Base-by-base conservation (phyloP, 2,888 invertebrate species). In the Ornithoptera alexandrae region DNA sequence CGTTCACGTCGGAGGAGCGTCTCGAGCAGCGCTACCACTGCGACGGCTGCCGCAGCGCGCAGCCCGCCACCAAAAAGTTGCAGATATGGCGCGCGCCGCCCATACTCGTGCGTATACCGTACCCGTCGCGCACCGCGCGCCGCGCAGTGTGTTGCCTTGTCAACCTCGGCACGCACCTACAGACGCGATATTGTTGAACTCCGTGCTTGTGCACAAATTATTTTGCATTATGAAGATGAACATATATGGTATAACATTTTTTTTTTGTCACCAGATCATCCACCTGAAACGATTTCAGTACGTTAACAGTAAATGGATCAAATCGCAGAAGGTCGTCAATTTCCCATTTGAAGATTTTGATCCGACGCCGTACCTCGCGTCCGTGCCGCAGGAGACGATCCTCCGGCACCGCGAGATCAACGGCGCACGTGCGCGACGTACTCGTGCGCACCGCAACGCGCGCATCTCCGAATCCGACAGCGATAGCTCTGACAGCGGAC, bases 21-120 rank as follows among this genome's bases (percentile, higher is more conserved):
- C 91, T 98, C 67, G 97, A 97, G 82, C 95, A 97, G 83, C 95
- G 95, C 84, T 97, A 97, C 91, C 96, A 96, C 84, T 98, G 98
- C 91, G 94, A 96, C 70, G 95, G 94, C 79, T 98, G 98, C 89
- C 95, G 96, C 81, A 94, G 95, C 78, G 96, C 95, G 81, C 97
- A 97, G 82, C 95, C 97, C 68, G 97, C 98, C 68, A 96, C 96
- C 75, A 98, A 98, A 89, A 97, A 97, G 84, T 93, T 98, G 82
- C 97, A 98, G 87, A 96, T 98, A 67, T 98, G 98, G 98, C 94
- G 96, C 76, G 89, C 97, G 76, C 98, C 98, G 70, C 97, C 98
- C 17, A 95, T 98, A 77, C 90, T 98, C 85, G 97, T 97, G 79
- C 84, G 90, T 83, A 46, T 15, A 12, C 15, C 46, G 15, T 15